Base-by-base conservation (phyloP, 1,140 invertebrate species). In the Helicoverpa armigera region DNA sequence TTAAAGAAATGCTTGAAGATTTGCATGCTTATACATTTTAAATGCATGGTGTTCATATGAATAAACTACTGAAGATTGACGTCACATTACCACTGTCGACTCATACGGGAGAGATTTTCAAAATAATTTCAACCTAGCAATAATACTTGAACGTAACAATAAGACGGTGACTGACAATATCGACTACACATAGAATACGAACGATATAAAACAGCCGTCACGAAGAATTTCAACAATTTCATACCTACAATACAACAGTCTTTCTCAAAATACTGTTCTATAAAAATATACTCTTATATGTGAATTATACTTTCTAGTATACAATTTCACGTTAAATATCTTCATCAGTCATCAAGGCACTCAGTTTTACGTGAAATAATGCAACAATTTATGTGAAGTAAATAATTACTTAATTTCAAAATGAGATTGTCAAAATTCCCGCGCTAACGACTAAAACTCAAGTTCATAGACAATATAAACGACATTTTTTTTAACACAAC, bases 41-140 rank as follows among this genome's bases (percentile, higher is more conserved):
- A 65, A 65, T 43, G 14, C 14, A 13, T 3, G 35, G 35, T 35
- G 35, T 35, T 35, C 35, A 3, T 7, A 35, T 35, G 35, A 35
- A 35, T 35, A 35, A 35, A 23, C 23, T 35, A 35, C 7, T 35
- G 7, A 35, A 35, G 35, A 35, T 35, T 3, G 7, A 3, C 3
- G 35, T 35, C 9, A 2, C 11, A 5, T 12, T 70, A 11, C n/a
- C 50, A 54, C 51, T 70, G 67, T 54, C 67, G 16, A 73, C 9
- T 9, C 70, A 29, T 58, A 58, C 53, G 3, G 4, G 12, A 69
- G 23, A 58, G 14, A 73, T 73, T 73, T 58, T 58, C 79, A 67
- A 81, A 63, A 67, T 51, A 73, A 61, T 80, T 78, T 76, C 67
- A 79, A 76, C 73, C 54, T 81, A 83, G 23, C 72, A 50, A 14